Percentiles rank a stretch among this genome's conserved stretches.
phyloP scores from a whole-genome alignment of 1,140 invertebrate genomes.

The Bicyclus anynana region DNA sequence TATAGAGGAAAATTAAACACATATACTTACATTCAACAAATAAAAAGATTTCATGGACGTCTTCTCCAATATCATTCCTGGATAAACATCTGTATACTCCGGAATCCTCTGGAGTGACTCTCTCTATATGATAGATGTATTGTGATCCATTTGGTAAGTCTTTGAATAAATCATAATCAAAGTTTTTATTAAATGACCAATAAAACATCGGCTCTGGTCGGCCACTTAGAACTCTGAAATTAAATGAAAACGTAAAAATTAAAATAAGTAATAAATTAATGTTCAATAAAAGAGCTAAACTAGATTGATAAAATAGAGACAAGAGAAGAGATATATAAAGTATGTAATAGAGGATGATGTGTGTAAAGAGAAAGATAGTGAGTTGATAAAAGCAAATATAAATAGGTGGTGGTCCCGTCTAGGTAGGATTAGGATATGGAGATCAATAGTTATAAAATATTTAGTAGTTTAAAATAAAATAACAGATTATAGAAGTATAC shows the following conservation, averaged over 20 bases:
- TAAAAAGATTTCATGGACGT: conserved; percentile 1
- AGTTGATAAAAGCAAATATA: no score
- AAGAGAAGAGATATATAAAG: no score
- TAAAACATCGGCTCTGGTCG: background rate
- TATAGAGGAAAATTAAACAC: no score
- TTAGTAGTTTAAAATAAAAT: no score
- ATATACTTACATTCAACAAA: conserved; percentile 9
- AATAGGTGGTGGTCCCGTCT: no score
- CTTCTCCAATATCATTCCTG: conserved; percentile 9
- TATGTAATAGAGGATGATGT: no score
- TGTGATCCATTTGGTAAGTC: background rate
- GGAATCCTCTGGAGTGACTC: background rate
- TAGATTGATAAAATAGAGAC: no score
- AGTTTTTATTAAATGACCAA: background rate
- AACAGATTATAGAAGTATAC: no score
- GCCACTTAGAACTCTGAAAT: background rate
- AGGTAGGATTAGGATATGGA: no score
- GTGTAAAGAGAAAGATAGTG: no score
- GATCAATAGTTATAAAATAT: no score
- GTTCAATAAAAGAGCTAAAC: background rate
- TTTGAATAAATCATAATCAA: background rate
- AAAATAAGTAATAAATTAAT: background rate
- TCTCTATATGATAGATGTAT: background rate
- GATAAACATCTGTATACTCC: background rate
- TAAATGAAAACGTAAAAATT: background rate